Percentiles rank a stretch among this genome's conserved stretches.
Conservation (phyloP, 1,140 invertebrate species). For the Thaumatotibia leucotreta region DNA sequence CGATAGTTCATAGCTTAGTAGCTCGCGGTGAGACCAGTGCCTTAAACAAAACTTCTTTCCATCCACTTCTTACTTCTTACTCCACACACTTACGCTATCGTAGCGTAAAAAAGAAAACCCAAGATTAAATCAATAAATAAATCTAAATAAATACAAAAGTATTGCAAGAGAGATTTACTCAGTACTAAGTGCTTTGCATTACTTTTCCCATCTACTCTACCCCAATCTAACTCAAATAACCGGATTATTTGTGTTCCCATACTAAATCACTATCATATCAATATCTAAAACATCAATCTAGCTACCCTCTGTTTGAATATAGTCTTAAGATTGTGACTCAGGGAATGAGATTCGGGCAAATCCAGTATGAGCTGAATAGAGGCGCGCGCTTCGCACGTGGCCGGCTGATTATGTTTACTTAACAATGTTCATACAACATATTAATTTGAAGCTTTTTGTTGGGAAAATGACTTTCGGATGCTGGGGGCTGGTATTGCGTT, state of each 20-base stretch:
- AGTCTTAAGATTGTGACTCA: slow-evolving; percentile 67
- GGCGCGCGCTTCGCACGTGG: slow-evolving; percentile 59
- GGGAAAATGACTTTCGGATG: slow-evolving; percentile 60
- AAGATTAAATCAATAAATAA: too few relatives aligned
- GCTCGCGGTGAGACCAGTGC: too few relatives aligned
- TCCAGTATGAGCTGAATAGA: slow-evolving; percentile 61
- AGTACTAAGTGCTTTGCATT: background rate
- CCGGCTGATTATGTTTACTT: slow-evolving; percentile 69
- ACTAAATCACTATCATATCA: slow-evolving; percentile 74
- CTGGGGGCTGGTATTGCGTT: slow-evolving; percentile 25
- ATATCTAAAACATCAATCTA: slow-evolving; percentile 73
- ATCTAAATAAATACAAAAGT: too few relatives aligned
- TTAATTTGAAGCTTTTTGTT: slow-evolving; percentile 71
- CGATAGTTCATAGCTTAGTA: too few relatives aligned
- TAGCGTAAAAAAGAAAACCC: too few relatives aligned
- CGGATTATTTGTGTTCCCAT: slow-evolving; percentile 65
- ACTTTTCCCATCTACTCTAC: background rate
- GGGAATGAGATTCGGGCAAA: slow-evolving; percentile 65
- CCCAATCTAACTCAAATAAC: slow-evolving; percentile 17
- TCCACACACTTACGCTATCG: too few relatives aligned
- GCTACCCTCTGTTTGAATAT: slow-evolving; percentile 64
- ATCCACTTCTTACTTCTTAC: too few relatives aligned
- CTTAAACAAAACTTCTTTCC: too few relatives aligned
- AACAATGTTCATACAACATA: slow-evolving; percentile 73
- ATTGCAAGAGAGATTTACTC: background rate